Percentiles rank a stretch among this genome's conserved stretches.
Conservation (phyloP, 2,113 vertebrate genomes). For the Solea solea region DNA sequence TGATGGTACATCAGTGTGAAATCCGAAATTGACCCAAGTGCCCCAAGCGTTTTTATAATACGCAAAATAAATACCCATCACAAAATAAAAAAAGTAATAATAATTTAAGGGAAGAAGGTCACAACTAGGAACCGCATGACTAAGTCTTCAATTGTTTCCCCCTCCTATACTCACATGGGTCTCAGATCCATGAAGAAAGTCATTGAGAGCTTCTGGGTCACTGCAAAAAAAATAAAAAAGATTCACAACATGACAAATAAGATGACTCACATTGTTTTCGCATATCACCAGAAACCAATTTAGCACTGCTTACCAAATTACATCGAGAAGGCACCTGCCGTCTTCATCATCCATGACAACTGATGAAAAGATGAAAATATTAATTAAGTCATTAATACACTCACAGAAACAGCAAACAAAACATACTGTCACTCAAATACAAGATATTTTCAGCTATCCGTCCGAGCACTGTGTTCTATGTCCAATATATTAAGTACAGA, state of each 20-base stretch:
- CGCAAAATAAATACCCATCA: too few species aligned
- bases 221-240: slow-evolving; percentile 60
- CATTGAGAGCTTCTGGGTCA: slow-evolving; percentile 86
- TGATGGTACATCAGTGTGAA: slow-evolving; percentile 22
- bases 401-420: background rate
- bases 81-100: too few species aligned
- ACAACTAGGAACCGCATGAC: slow-evolving; percentile 6
- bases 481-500: background rate
- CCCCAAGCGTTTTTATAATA: too few species aligned
- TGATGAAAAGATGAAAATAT: slow-evolving; percentile 64
- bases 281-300: background rate
- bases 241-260: slow-evolving; percentile 7
- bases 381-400: slow-evolving; percentile 1
- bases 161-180: slow-evolving; percentile 81
- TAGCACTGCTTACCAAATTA: slow-evolving; percentile 91
- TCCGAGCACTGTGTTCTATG: too few species aligned
- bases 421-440: fast-evolving
- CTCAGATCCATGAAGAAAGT: slow-evolving; percentile 88
- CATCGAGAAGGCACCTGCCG: slow-evolving; percentile 98
- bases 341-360: slow-evolving; percentile 99
- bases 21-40: background rate
- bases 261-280: background rate
- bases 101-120: background rate
- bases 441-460: background rate
- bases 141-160: background rate